A percentile compares a stretch with the other conserved stretches of the same genome.
Evolutionary conservation across 2,888 invertebrate species (phyloP).

Genomic region (Bimastos eiseni): DNA sequence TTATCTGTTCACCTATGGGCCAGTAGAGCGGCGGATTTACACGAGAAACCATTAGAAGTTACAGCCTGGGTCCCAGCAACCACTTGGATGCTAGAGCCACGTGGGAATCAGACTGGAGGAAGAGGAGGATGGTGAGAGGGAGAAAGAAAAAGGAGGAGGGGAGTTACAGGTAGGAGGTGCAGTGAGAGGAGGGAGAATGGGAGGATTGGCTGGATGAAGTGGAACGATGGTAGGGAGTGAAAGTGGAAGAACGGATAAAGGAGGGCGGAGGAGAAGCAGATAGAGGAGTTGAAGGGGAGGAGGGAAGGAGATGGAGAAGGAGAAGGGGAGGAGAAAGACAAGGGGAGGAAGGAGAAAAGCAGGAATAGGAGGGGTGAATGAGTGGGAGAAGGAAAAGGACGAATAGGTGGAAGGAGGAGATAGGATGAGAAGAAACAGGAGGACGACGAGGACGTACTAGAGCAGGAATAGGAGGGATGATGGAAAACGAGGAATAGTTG

Average conservation of each 20-base stretch:
- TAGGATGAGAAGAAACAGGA: no score
- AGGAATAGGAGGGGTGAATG: neutral
- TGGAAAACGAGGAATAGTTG: no score
- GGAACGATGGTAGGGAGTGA: neutral
- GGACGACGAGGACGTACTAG: neutral
- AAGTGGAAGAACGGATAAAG: neutral
- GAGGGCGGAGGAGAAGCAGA: neutral
- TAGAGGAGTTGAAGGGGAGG: neutral
- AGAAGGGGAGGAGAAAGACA: neutral
- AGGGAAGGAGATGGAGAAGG: no score
- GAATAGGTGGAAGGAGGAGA: no score
- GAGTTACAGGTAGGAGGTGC: neutral
- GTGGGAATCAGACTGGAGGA: neutral
- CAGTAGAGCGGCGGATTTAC: neutral
- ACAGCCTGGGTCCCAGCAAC: neutral
- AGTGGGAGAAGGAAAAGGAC: no score
- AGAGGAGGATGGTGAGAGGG: neutral
- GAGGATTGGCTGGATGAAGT: neutral
- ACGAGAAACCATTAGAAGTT: neutral
- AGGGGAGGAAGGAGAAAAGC: neutral
- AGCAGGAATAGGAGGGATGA: neutral
- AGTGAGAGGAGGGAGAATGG: neutral
- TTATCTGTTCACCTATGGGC: slow-evolving; percentile 3
- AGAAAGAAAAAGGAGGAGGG: neutral
- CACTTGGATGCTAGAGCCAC: neutral